phyloP scores from a whole-genome alignment of 1,140 invertebrate genomes.

The Drosophila nannoptera region DNA sequence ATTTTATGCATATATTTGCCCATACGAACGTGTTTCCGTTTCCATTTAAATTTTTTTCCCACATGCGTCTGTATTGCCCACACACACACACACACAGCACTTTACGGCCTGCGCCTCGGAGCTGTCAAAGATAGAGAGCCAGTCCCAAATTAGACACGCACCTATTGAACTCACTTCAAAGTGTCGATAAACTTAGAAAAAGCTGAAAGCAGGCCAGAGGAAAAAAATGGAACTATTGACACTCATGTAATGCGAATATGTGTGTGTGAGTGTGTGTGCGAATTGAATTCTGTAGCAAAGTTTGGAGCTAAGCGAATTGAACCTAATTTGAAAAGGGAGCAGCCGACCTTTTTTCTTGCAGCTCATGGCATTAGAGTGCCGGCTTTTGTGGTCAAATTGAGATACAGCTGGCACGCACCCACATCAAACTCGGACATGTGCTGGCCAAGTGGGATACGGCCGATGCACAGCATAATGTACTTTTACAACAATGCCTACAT shows the following conservation, averaged over 20 bases:
- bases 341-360: conserved; percentile 38
- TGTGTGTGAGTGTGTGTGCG: conserved; percentile 2
- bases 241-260: conserved; percentile 19
- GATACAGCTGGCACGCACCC: conserved; percentile 38
- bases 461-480: conserved; percentile 6
- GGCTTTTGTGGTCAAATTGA: conserved; percentile 48
- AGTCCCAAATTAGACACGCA: conserved; percentile 25
- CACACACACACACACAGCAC: not conserved
- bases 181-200: conserved; percentile 31
- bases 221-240: conserved; percentile 30
- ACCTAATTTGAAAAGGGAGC: conserved; percentile 22
- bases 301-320: conserved; percentile 23
- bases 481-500: not conserved
- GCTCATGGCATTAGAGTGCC: conserved; percentile 37
- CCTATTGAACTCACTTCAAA: conserved; percentile 43
- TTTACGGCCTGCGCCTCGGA: conserved; percentile 17
- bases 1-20: conserved; percentile 6
- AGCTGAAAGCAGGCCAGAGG: conserved; percentile 1
- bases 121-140: conserved; percentile 12
- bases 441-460: conserved; percentile 17
- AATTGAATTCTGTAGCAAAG: conserved; percentile 36
- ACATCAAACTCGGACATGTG: conserved; percentile 34
- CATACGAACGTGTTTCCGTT: conserved; percentile 11
- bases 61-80: conserved; percentile 13
- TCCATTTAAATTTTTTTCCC: conserved; percentile 9